Conservation (phyloP, 2,113 vertebrate genomes). For the Crotalus helleri region DNA sequence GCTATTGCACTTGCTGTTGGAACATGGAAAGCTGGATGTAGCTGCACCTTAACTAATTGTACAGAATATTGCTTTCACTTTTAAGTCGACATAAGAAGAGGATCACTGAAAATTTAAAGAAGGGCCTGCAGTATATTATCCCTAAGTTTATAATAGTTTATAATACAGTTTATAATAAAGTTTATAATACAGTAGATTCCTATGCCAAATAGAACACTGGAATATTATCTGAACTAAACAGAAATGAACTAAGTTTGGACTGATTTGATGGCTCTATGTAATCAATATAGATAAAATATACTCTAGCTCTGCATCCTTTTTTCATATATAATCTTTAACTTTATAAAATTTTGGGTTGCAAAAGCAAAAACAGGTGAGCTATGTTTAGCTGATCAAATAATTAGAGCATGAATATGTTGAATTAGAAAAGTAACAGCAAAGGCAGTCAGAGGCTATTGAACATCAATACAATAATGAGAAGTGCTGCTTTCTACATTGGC, state of each 20-base stretch:
- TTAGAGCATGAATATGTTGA: not conserved
- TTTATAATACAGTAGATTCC: not conserved
- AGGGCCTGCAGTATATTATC: not conserved
- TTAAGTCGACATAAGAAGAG: not conserved
- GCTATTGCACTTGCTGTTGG: not conserved
- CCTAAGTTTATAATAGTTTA: not conserved
- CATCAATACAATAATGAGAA: not conserved
- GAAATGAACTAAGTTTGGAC: not conserved
- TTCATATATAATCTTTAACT: not conserved
- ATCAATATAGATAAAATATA: not conserved
- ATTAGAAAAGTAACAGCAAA: not conserved
- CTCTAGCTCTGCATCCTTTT: not conserved
- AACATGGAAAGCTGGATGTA: not conserved
- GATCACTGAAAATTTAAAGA: not conserved
- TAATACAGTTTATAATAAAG: too few relatives aligned
- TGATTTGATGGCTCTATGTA: not conserved
- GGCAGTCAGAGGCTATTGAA: not conserved
- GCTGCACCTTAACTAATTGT: not conserved
- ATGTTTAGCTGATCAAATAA: not conserved
- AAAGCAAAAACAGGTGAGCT: not conserved
- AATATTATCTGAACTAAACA: not conserved
- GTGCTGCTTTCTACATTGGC: not conserved
- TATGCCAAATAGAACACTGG: not conserved
- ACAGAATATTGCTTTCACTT: not conserved
- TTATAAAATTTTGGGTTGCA: not conserved